phyloP scores from a whole-genome alignment of 2,113 vertebrate species.

The Saccopteryx bilineata region DNA sequence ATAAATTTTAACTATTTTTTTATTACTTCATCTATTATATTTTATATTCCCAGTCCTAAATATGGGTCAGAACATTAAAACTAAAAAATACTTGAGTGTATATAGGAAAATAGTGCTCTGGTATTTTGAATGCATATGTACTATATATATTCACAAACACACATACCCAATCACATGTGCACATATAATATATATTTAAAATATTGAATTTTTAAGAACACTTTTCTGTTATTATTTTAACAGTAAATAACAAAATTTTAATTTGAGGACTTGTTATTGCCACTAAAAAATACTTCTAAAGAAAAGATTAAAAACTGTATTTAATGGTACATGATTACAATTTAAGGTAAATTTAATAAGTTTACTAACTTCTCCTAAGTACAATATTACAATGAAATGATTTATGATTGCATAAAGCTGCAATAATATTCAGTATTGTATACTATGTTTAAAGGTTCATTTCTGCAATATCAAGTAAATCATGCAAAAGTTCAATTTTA shows the following conservation, averaged over 20 bases:
- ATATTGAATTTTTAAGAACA: conserved; percentile 39
- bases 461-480: conserved; percentile 72
- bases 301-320: conserved; percentile 64
- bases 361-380: conserved; percentile 68
- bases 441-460: conserved; percentile 52
- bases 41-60: conserved; percentile 54
- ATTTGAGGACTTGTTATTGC: conserved; percentile 41
- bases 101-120: neutral
- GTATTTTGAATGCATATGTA: conserved; percentile 21
- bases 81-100: neutral
- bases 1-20: conserved; percentile 63
- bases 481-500: conserved; percentile 74
- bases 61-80: conserved; percentile 24
- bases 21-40: conserved; percentile 35
- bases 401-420: conserved; percentile 43
- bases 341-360: conserved; percentile 54
- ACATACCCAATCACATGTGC: neutral
- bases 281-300: conserved; percentile 56
- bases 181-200: conserved; percentile 21
- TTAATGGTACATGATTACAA: conserved; percentile 37
- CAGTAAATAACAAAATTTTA: conserved; percentile 54
- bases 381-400: conserved; percentile 55
- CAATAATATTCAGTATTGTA: conserved; percentile 35
- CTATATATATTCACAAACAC: neutral
- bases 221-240: conserved; percentile 32